Percentiles rank a stretch among this genome's conserved stretches.
phyloP scores from a whole-genome alignment of 1,140 invertebrate species.

The Aphelinus atriplicis region DNA sequence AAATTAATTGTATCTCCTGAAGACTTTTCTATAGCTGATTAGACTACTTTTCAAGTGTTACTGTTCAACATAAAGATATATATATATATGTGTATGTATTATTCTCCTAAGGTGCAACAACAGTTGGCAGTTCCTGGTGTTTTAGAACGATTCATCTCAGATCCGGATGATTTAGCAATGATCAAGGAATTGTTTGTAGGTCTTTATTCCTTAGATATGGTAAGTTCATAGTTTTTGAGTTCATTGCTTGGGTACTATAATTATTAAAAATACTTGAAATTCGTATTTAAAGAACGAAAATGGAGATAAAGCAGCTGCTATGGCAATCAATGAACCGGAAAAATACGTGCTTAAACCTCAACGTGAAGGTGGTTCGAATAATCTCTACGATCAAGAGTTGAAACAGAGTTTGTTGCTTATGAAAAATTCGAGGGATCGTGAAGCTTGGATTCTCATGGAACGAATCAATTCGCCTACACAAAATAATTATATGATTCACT shows the following conservation, averaged over 20 bases:
- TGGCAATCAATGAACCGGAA: conserved; percentile 83
- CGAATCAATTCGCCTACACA: conserved; percentile 82
- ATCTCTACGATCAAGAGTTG: conserved; percentile 90
- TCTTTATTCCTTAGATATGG: conserved; percentile 88
- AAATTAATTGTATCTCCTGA: too few species aligned
- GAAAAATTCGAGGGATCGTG: conserved; percentile 74
- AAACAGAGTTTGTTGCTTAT: conserved; percentile 72
- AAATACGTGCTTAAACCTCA: conserved; percentile 97
- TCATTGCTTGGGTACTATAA: not conserved
- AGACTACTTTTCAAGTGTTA: too few species aligned
- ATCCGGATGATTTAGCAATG: conserved; percentile 67
- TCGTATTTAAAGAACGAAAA: conserved; percentile 69
- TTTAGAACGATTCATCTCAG: conserved; percentile 78
- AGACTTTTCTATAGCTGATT: too few species aligned
- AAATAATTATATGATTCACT: conserved; percentile 84
- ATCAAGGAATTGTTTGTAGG: conserved; percentile 89
- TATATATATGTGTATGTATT: not conserved
- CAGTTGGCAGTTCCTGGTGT: conserved; percentile 77
- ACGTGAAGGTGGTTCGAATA: conserved; percentile 96
- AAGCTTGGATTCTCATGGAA: conserved; percentile 96
- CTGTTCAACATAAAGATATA: conserved; percentile 12
- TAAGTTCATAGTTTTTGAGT: conserved; percentile 50
- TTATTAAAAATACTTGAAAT: not conserved
- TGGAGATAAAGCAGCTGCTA: conserved; percentile 81
- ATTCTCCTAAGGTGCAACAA: conserved; percentile 77